Base-by-base conservation (phyloP, 2,113 vertebrate genomes). In the Coptodon bakossiorum region DNA sequence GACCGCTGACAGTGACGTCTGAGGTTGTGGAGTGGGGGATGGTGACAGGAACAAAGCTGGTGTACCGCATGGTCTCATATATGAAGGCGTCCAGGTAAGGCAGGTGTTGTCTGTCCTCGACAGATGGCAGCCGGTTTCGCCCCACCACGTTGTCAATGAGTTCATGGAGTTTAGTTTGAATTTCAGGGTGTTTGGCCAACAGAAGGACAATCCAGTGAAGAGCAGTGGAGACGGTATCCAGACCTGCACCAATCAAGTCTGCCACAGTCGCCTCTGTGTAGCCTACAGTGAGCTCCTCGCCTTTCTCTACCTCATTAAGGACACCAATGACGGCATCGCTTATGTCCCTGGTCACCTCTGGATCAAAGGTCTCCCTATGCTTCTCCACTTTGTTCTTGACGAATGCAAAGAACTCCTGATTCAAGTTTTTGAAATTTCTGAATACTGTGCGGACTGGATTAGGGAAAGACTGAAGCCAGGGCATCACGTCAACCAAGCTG, bases 21-120 rank as follows among this genome's bases (percentile, higher is more conserved):
- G 95, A 91, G 5, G 97, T 98, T 84, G 97, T 97, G n/a, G 97
- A 97, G 27, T 98, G 97, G 0, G 97, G 97, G 88, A 98, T 97
- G 91, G 97, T 97, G 89, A 98, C 57, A 0, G 97, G 97, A 38
- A 98, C 96, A 3, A 98, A 98, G 95, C 97, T 98, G 81, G 95
- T 97, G 94, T 95, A 98, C 80, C 97, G 96, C 94, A 98, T 95
- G 2, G 95, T 95, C 61, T 98, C 97, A 1, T 96, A 97, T 87
- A 97, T 96, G 86, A 98, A 98, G 14, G 97, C 97, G 3, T 97
- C 97, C 88, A 97, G 90, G 85, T 93, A 94, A 2, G 96, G 91
- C 29, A 98, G 89, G 3, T 59, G 54, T 50, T 68, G 48, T 53
- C 95, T 95, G 92, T 98, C 97, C 54, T 96, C 96, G 0, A 95